Base-by-base conservation (phyloP, 2,888 invertebrate genomes). In the Oxyteleia sp. region DNA sequence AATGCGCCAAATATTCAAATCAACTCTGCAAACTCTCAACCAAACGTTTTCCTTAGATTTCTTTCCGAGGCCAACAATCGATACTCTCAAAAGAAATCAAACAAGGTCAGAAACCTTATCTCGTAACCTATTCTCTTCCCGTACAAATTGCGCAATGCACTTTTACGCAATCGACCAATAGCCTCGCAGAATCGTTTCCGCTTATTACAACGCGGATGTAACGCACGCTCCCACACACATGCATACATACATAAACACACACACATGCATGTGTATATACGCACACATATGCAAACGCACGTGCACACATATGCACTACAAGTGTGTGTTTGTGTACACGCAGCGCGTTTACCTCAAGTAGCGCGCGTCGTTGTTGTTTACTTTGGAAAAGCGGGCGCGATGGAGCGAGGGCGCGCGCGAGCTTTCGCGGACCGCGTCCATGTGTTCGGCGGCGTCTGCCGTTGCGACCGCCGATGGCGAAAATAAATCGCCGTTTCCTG, bases 401-500 rank as follows among this genome's bases (percentile, higher is more conserved):
- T 53, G 47, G 64, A 64, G 35, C 15, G 64, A 64, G 35, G 11
- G 55, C 63, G 55, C 61, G 61, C 47, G 13, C 13, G 38, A 29
- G 20, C 26, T 29, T 38, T 35, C 41, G 26, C 18, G 38, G 38
- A n/a, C n/a, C 38, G 38, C 23, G 41, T 59, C 59, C 59, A 59
- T 59, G 41, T 41, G 41, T 20, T 38, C 59, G 41, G 59, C 59
- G 59, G 41, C 59, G 41, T 35, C 35, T 41, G 41, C 13, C 41
- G 32, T 23, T 20, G 43, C 26, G 35, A 18, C 43, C 13, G 47
- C 43, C 18, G 84, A 78, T 85, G 79, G 82, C 71, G 35, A 63
- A 89, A 89, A 89, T 87, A 85, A 83, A 87, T 86, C 47, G 23
- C 8, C 55, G 64, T 85, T 88, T 88, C 87, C 88, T 84, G 87